Conservation (phyloP, 2,113 vertebrate genomes). For the Garra rufa region DNA sequence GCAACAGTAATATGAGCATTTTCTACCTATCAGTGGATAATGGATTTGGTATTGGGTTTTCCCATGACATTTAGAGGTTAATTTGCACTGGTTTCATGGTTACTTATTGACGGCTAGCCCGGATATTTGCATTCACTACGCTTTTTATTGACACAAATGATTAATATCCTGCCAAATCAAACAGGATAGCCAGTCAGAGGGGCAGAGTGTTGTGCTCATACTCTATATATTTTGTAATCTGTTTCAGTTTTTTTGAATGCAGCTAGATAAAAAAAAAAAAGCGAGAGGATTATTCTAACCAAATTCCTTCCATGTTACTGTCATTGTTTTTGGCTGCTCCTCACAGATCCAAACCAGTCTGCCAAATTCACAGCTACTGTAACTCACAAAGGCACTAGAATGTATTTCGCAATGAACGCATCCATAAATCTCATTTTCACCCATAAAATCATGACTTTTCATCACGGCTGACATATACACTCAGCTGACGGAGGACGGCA, state of each 20-base stretch:
- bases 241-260: conserved; percentile 49
- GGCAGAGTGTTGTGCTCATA: conserved; percentile 47
- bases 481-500: conserved; percentile 59
- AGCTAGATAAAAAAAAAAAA: conserved; percentile 29
- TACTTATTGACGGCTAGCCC: conserved; percentile 75
- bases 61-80: conserved; percentile 84
- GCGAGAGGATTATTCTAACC: conserved; percentile 18
- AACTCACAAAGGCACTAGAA: conserved; percentile 29
- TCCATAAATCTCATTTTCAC: conserved; percentile 45
- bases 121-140: conserved; percentile 80
- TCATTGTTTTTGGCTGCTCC: conserved; percentile 57
- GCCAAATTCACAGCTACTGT: conserved; percentile 20
- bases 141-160: conserved; percentile 81
- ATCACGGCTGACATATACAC: conserved; percentile 57
- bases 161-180: conserved; percentile 80
- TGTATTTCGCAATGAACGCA: conserved; percentile 16
- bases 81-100: conserved; percentile 80
- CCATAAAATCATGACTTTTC: conserved; percentile 51
- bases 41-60: conserved; percentile 71
- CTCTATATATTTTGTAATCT: conserved; percentile 39
- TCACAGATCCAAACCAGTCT: background rate
- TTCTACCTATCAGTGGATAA: conserved; percentile 67
- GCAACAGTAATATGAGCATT: conserved; percentile 60
- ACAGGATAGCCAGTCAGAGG: conserved; percentile 64
- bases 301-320: conserved; percentile 37